Conservation (phyloP, 2,797 vertebrate genomes). For the Muscicapa comitata region DNA sequence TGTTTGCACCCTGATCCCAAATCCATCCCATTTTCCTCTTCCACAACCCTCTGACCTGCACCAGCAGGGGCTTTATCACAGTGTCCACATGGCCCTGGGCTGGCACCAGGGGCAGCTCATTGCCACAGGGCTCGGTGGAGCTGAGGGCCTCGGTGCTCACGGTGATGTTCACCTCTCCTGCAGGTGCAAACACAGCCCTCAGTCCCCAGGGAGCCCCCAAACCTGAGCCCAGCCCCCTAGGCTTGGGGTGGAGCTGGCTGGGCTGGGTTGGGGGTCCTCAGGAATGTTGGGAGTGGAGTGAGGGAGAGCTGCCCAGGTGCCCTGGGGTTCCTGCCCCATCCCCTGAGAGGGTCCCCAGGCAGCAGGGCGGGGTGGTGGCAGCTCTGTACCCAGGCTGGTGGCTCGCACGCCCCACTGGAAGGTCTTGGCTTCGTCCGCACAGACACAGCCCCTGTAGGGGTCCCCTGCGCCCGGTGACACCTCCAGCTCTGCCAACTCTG, state of each 20-base stretch:
- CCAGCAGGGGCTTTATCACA: slow-evolving; percentile 29
- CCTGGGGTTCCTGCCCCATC: background rate
- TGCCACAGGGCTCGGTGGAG: slow-evolving; percentile 7
- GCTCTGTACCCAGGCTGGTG: background rate
- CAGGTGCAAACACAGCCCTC: rapidly evolving
- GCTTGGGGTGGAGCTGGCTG: background rate
- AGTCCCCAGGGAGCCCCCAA: background rate
- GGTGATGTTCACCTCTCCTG: slow-evolving; percentile 47
- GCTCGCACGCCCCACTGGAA: background rate
- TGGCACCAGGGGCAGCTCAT: background rate
- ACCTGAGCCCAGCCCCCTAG: background rate
- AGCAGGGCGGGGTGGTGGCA: background rate
- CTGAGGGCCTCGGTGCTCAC: slow-evolving; percentile 15
- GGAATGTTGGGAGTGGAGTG: rapidly evolving
- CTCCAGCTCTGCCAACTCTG: background rate
- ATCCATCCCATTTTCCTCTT: background rate
- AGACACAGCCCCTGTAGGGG: slow-evolving; percentile 72
- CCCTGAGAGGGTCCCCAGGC: background rate
- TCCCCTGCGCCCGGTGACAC: slow-evolving; percentile 21
- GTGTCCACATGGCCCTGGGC: background rate
- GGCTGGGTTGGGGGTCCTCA: background rate
- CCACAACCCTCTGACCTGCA: slow-evolving; percentile 33
- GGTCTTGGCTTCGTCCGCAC: slow-evolving; percentile 75
- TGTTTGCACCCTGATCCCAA: background rate
- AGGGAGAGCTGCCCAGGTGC: background rate